phyloP scores from a whole-genome alignment of 53 echinoderm and acorn worm species.

The Actinopyga echinites region DNA sequence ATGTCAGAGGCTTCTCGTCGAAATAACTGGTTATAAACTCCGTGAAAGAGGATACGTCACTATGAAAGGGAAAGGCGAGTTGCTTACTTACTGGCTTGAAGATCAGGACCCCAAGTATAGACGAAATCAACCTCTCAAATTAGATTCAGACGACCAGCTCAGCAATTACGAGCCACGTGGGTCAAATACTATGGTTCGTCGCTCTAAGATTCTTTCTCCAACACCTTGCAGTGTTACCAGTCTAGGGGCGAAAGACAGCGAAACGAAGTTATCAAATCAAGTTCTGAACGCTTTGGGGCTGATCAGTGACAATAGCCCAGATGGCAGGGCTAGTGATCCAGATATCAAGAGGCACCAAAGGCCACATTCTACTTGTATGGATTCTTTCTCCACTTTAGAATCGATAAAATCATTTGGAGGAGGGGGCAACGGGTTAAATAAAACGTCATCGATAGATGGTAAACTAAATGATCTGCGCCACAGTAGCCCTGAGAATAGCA shows the following conservation, averaged over 20 bases:
- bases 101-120: conserved; percentile 68
- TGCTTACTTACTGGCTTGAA: conserved; percentile 87
- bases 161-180: conserved; percentile 20
- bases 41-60: conserved; percentile 83
- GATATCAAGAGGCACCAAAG: neutral
- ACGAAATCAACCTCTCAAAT: conserved; percentile 66
- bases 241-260: neutral
- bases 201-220: neutral
- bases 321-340: neutral
- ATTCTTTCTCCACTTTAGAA: neutral
- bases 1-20: conserved; percentile 56
- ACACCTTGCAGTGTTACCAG: neutral
- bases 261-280: conserved; percentile 26
- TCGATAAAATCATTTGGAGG: neutral
- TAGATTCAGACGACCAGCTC: conserved; percentile 38
- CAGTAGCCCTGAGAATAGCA: conserved; percentile 13
- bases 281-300: conserved; percentile 20
- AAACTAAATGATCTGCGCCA: neutral
- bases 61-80: conserved; percentile 97
- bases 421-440: neutral
- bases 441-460: neutral
- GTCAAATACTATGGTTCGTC: neutral
- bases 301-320: neutral
- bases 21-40: conserved; percentile 76
- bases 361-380: conserved; percentile 16